phyloP scores from a whole-genome alignment of 2,113 vertebrate species.

The Manacus vitellinus region DNA sequence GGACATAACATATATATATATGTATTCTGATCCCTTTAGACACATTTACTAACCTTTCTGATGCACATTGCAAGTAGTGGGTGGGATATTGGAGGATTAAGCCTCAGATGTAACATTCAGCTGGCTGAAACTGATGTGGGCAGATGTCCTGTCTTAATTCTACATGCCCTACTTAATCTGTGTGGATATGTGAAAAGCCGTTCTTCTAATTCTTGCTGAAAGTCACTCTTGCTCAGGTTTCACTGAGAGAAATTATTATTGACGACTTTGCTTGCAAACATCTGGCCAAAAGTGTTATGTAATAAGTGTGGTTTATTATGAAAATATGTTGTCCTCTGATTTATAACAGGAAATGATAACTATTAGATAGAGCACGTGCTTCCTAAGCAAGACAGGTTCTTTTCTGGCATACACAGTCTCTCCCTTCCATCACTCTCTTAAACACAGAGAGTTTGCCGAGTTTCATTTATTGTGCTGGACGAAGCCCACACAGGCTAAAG shows the following conservation, averaged over 20 bases:
- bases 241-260: neutral
- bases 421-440: neutral
- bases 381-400: neutral
- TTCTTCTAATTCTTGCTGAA: neutral
- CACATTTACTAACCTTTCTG: neutral
- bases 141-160: neutral
- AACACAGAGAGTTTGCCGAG: neutral
- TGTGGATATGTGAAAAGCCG: neutral
- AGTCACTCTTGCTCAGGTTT: neutral
- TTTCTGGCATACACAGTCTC: neutral
- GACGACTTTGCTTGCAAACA: neutral
- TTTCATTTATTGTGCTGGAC: slow-evolving; percentile 39
- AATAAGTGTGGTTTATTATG: neutral
- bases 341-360: neutral
- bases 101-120: neutral
- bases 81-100: neutral
- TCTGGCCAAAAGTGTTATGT: neutral
- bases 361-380: neutral
- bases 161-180: neutral
- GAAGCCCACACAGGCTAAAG: slow-evolving; percentile 38
- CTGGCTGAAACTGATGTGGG: neutral
- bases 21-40: neutral
- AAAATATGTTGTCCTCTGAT: neutral
- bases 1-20: neutral
- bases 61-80: neutral